Evolutionary conservation across 2,888 invertebrate species (phyloP), one percentile per base, ranked within the genome.

Genomic region (Coelopa pilipes): DNA sequence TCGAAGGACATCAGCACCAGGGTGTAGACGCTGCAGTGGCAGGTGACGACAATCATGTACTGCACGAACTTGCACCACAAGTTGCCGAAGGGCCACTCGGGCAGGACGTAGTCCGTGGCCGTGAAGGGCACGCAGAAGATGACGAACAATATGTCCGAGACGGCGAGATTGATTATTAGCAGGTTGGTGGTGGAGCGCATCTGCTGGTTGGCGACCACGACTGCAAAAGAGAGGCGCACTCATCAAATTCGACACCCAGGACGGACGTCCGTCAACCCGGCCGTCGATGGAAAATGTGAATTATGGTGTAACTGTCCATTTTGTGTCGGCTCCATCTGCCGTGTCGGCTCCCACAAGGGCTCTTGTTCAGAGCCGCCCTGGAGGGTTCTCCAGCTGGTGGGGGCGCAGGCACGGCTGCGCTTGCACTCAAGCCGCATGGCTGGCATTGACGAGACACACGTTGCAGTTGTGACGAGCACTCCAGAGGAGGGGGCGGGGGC

Each of bases 81-180:
- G 82, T 93, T 92, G 12, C 97, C 97, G 83, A 97, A 96, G 0
- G 96, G 95, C 97, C 97, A 98, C 82, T 92, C 91, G 9, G 94
- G 92, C 83, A 96, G 89, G 0, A 95, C 94, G 86, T 96, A 97
- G 82, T 95, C 95, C 17, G 95, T 93, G 0, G 96, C 97, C 0
- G 97, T 97, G 87, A 96, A 96, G 0, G 97, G 97, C 19, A 97
- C 96, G 88, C 97, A 97, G 88, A 97, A 95, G 70, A 96, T 91
- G 59, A 97, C 95, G 87, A 98, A 97, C 46, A 96, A 91, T 46
- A 98, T 89, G 86, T 97, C 97, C 53, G 97, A 96, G 45, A 96
- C 90, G 3, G 97, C 96, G 76, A 97, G 88, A 86, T 96, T 96
- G 76, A 97, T 94, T 80, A 97, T 97, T 46, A 97, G 90, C 60